phyloP scores from a whole-genome alignment of 2,888 invertebrate genomes.

The Incurvaria masculella region DNA sequence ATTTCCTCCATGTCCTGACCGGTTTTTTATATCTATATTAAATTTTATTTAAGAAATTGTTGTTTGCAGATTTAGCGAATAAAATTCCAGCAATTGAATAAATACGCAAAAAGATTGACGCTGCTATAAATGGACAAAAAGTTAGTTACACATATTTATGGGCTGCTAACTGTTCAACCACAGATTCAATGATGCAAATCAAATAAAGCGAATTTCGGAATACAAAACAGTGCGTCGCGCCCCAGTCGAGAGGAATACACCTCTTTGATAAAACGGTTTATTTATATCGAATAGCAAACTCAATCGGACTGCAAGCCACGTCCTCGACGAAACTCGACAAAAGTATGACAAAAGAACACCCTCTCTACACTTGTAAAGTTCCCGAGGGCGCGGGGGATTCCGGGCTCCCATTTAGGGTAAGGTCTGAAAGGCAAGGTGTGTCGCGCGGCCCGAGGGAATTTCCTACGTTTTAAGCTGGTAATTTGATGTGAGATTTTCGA shows the following conservation, averaged over 20 bases:
- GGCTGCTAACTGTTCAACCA: no score
- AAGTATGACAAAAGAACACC: slow-evolving; percentile 54
- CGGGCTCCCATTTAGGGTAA: slow-evolving; percentile 36
- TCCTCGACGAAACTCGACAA: slow-evolving; percentile 46
- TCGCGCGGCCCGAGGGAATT: slow-evolving; percentile 43
- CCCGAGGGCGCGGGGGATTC: slow-evolving; percentile 28
- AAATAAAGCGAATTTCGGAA: no score
- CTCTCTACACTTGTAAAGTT: slow-evolving; percentile 45
- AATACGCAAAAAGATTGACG: no score
- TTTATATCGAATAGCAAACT: slow-evolving; percentile 24
- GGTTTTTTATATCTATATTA: no score
- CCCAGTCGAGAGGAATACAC: slow-evolving; percentile 1
- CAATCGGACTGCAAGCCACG: slow-evolving; percentile 48
- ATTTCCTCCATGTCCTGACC: no score
- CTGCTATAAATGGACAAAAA: no score
- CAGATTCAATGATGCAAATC: no score
- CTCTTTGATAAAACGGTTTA: slow-evolving; percentile 2
- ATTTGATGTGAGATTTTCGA: slow-evolving; percentile 53
- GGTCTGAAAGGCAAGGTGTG: slow-evolving; percentile 52
- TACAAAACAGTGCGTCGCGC: no score
- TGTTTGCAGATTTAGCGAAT: no score
- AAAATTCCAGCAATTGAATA: no score
- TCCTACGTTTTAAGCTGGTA: slow-evolving; percentile 51
- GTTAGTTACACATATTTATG: no score
- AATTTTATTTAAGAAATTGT: no score